These are phyloP conservation scores for Pycnonotus jocosus DNA, from an alignment of 2,113 vertebrate genomes.

Conservation along the genomic window DNA sequence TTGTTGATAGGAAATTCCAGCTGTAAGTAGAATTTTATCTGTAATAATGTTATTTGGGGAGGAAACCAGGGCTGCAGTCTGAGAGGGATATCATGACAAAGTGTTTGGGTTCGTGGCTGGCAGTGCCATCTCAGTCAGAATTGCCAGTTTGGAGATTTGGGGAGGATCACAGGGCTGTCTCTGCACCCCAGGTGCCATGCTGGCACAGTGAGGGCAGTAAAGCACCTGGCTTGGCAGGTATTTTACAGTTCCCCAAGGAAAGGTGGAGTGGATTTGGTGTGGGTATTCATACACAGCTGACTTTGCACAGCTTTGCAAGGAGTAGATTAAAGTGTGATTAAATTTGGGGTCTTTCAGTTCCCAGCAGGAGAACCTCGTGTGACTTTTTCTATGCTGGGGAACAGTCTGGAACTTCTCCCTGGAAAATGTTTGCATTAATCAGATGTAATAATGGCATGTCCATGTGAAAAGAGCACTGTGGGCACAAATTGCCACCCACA, in stretches of 20 bases:
- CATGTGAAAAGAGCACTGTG: conserved; percentile 33
- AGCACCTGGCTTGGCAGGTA: background rate
- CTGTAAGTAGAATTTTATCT: background rate
- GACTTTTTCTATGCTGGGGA: background rate
- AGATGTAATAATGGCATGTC: conserved; percentile 32
- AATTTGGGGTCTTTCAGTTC: conserved; percentile 5
- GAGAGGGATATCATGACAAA: background rate
- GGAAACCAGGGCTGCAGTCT: background rate
- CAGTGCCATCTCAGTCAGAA: background rate
- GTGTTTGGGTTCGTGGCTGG: background rate
- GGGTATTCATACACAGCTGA: accelerated
- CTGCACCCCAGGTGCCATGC: background rate
- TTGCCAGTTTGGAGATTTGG: accelerated
- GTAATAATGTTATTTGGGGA: accelerated
- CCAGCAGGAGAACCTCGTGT: background rate
- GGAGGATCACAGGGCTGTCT: background rate
- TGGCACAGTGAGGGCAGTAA: background rate
- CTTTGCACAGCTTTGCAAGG: background rate
- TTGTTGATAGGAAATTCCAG: background rate
- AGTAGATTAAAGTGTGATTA: background rate
- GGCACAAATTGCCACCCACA: conserved; percentile 36
- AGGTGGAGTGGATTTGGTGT: background rate
- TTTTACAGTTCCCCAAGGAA: background rate
- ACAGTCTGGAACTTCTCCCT: conserved; percentile 36
- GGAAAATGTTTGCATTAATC: background rate